Base-by-base conservation (phyloP, 2,797 vertebrate genomes). In the Pantherophis vulpinus region DNA sequence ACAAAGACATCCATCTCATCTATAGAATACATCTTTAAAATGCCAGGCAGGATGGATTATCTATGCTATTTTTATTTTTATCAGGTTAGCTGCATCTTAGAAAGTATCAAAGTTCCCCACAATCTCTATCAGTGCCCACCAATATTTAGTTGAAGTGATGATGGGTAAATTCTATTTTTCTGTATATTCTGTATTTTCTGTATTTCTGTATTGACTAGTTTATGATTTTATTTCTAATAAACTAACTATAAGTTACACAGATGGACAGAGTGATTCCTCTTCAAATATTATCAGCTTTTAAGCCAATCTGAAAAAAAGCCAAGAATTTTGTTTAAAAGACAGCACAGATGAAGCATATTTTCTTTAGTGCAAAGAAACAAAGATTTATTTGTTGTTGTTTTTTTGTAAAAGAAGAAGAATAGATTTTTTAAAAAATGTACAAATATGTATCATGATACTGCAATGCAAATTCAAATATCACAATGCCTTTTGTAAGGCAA, bases 261-360 rank as follows among this genome's bases (percentile, higher is more conserved):
- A 60, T 0, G n/a, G 86, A 63, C n/a, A 70, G 86, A 93, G 56
- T 0, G 18, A 8, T 89, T 92, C 90, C 54, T 16, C 42, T 74
- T 94, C 58, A 51, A 88, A 2, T 91, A 27, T 91, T 94, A 94
- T 58, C 58, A 92, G 14, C 23, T 37, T 90, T 9, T 29, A 16
- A 25, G 54, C 47, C 14, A n/a, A 29, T 42, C 1, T 27, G 83
- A 61, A 37, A 87, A 29, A 66, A 87, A 93, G 32, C n/a, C 55
- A 2, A 90, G 94, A 90, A 92, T 3, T 32, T 61, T 59, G 11
- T 56, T 95, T 90, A 86, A 63, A 92, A 94, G 88, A 86, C 14
- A 63, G 16, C 8, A 5, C 0, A 37, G 61, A n/a, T 89, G 58
- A 90, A 96, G 79, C 2, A 60, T 0, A 1, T 29, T 61, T 93